These are phyloP conservation scores for Druceiella hillmani DNA, from an alignment of 2,888 invertebrate species.

Conservation along the genomic window DNA sequence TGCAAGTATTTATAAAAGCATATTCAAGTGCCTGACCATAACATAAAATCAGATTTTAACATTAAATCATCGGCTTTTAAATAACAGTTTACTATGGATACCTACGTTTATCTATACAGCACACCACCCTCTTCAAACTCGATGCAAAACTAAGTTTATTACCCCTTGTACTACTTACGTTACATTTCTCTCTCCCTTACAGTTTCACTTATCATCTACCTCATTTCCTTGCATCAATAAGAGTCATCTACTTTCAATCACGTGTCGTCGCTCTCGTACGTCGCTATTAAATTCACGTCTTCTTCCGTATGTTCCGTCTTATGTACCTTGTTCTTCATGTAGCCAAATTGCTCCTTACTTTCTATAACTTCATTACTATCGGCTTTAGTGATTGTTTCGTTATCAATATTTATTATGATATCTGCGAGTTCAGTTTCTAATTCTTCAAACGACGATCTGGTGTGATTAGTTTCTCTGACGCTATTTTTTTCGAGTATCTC, in stretches of 20 bases:
- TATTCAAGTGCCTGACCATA: too few species aligned
- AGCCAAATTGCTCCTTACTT: conserved; percentile 3
- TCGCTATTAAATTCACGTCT: conserved; percentile 46
- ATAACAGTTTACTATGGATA: conserved; percentile 44
- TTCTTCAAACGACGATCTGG: conserved; percentile 9
- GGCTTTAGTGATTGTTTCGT: conserved; percentile 30
- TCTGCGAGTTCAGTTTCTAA: conserved; percentile 34
- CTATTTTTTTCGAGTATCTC: conserved; percentile 28
- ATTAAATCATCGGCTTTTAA: too few species aligned
- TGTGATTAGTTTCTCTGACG: not conserved
- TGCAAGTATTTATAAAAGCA: too few species aligned
- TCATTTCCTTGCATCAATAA: too few species aligned
- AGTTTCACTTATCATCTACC: too few species aligned
- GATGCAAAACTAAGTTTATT: conserved; percentile 36
- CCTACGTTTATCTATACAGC: conserved; percentile 44
- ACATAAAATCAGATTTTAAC: too few species aligned
- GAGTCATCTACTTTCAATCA: conserved; percentile 55
- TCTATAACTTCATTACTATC: conserved; percentile 23
- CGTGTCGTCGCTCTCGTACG: conserved; percentile 47
- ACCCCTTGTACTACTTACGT: not conserved
- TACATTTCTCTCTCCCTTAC: too few species aligned
- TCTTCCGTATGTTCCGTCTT: conserved; percentile 35
- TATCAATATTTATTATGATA: conserved; percentile 45
- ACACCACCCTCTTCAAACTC: conserved; percentile 43
- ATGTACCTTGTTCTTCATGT: conserved; percentile 15